Conservation (phyloP, 2,797 vertebrate species). For the Helarctos malayanus region DNA sequence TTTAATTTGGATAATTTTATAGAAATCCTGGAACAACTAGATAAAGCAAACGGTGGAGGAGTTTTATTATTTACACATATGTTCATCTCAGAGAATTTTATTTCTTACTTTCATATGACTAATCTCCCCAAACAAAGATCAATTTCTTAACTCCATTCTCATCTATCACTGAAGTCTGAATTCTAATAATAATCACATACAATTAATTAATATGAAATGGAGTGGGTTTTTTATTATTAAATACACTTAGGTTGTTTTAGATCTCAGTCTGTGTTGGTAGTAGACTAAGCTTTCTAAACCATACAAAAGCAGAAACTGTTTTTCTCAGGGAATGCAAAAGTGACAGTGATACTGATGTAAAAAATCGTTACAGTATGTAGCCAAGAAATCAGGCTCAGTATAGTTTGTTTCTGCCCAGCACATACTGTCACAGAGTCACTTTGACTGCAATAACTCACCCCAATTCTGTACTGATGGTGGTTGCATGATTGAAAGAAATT, state of each 20-base stretch:
- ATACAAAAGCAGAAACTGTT: neutral
- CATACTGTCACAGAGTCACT: neutral
- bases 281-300: neutral
- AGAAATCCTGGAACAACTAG: neutral
- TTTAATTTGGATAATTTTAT: neutral
- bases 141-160: neutral
- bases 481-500: neutral
- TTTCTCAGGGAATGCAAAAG: conserved; percentile 18
- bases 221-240: neutral
- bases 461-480: neutral
- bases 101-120: neutral
- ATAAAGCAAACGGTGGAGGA: neutral
- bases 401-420: neutral
- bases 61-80: neutral
- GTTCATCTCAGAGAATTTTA: neutral
- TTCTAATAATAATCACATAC: neutral
- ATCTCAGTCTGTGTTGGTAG: neutral
- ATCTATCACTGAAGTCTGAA: neutral
- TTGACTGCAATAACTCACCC: neutral
- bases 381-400: conserved; percentile 10
- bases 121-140: neutral
- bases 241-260: neutral
- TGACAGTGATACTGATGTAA: conserved; percentile 1
- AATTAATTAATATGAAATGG: neutral
- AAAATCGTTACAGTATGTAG: neutral